These are phyloP conservation scores for Pluvianellus socialis DNA, from an alignment of 2,113 vertebrate species.

Conservation along the genomic window DNA sequence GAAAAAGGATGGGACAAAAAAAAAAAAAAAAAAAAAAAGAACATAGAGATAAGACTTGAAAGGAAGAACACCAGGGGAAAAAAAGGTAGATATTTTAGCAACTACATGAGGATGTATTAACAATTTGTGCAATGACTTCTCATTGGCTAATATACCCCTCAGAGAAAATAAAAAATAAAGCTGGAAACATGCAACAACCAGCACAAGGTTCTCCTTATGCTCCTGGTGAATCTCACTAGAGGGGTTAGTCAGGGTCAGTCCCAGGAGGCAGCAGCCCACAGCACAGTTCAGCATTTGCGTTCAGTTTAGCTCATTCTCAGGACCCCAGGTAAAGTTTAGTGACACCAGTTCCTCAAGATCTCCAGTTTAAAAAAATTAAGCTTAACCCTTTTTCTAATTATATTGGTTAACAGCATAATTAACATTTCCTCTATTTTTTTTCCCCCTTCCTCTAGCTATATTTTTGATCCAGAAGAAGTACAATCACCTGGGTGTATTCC, in stretches of 20 bases:
- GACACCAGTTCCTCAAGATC: background rate
- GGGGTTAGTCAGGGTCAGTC: rapidly evolving
- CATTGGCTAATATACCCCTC: background rate
- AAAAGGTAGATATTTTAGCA: background rate
- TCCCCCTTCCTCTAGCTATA: constrained; percentile 67
- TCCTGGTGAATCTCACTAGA: background rate
- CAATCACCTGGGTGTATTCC: constrained; percentile 59
- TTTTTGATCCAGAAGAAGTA: constrained; percentile 72
- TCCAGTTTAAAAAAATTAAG: background rate
- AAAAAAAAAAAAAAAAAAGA: background rate
- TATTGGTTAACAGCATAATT: background rate
- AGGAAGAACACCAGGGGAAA: background rate
- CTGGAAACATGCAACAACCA: background rate
- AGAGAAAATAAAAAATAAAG: background rate
- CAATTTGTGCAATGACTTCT: background rate
- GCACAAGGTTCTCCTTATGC: background rate
- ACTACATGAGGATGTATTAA: background rate
- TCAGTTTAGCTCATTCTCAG: background rate
- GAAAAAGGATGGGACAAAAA: too few species aligned
- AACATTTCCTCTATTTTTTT: background rate
- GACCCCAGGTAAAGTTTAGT: background rate
- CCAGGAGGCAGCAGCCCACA: background rate
- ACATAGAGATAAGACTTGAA: background rate
- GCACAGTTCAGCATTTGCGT: background rate
- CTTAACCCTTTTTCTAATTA: background rate